These are phyloP conservation scores for Diorhabda sublineata DNA, from an alignment of 1,140 invertebrate genomes.

Conservation along the genomic window DNA sequence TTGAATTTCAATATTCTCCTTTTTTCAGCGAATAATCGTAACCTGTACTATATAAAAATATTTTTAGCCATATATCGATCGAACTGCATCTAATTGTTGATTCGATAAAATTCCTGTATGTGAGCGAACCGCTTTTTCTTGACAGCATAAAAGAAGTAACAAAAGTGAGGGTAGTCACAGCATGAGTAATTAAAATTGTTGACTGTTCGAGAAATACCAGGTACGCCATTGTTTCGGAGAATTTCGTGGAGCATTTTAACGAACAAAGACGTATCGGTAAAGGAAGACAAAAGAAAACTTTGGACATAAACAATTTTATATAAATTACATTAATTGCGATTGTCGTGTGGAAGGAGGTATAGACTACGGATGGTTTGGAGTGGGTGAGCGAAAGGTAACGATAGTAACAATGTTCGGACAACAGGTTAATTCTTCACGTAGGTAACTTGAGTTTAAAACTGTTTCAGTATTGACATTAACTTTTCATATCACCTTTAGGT, in stretches of 20 bases:
- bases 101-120: constrained; percentile 4
- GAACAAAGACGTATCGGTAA: not conserved
- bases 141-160: constrained; percentile 1
- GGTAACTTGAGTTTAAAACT: no score
- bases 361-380: no score
- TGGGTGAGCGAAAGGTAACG: no score
- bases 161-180: constrained; percentile 1
- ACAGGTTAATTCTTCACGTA: no score
- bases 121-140: not conserved
- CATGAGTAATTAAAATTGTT: constrained; percentile 17
- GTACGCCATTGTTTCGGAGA: constrained; percentile 20
- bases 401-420: no score
- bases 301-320: not conserved
- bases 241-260: constrained; percentile 13
- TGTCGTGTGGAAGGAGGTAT: no score
- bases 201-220: constrained; percentile 18
- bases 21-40: no score
- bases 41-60: not conserved
- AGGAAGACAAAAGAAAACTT: not conserved
- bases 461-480: no score
- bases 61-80: not conserved
- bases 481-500: no score
- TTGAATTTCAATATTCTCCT: no score
- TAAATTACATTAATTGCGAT: no score
- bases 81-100: not conserved